phyloP scores from a whole-genome alignment of 2,113 vertebrate genomes.

The Gymnobelideus leadbeateri region DNA sequence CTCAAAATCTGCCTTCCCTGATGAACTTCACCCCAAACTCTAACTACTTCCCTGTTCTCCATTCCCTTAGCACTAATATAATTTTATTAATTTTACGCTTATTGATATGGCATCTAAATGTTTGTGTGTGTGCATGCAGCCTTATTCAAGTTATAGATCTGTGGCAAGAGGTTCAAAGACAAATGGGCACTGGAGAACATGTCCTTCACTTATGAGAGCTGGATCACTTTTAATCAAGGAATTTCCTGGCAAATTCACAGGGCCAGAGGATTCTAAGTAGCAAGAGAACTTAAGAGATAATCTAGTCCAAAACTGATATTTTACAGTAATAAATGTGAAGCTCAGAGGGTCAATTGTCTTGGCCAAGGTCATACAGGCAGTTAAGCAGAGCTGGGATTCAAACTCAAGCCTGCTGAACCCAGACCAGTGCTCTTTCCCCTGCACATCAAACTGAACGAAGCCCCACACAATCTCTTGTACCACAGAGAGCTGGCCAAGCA shows the following conservation, averaged over 20 bases:
- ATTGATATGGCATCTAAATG: background rate
- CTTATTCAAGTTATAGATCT: background rate
- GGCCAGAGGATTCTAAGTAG: background rate
- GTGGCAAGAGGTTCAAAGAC: background rate
- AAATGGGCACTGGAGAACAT: background rate
- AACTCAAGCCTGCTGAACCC: background rate
- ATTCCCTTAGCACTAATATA: background rate
- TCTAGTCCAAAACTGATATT: background rate
- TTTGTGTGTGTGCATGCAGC: background rate
- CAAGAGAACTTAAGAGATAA: background rate
- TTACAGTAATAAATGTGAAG: background rate
- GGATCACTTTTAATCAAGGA: background rate
- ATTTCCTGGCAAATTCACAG: background rate
- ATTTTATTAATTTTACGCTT: background rate
- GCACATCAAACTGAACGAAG: background rate
- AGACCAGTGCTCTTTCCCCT: background rate
- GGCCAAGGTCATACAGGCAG: background rate
- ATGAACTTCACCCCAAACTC: background rate
- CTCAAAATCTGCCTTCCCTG: background rate
- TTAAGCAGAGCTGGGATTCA: background rate
- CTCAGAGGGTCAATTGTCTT: background rate
- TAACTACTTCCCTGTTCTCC: background rate
- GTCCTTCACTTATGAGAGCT: background rate
- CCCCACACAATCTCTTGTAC: background rate
- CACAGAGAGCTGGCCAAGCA: background rate